Evolutionary conservation across 2,113 vertebrate genomes (phyloP).

Genomic region (Tinamus guttatus): DNA sequence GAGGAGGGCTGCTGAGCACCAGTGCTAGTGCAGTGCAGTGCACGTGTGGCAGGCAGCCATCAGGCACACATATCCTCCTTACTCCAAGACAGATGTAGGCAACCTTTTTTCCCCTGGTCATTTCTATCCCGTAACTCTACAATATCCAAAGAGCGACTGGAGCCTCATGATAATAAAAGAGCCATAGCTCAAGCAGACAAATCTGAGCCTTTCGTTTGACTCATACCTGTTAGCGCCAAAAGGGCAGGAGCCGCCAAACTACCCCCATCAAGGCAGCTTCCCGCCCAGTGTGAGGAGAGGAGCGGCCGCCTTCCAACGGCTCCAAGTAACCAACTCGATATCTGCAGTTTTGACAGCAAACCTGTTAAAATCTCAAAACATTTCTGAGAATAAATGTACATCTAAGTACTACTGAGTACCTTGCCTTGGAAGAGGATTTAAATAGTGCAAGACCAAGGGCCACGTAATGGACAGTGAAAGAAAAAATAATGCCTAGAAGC

Average conservation of each 20-base stretch:
- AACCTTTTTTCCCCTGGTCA: no score
- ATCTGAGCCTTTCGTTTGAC: neutral
- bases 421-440: neutral
- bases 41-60: fast-evolving
- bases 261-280: neutral
- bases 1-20: neutral
- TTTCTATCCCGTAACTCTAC: no score
- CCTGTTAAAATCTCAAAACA: neutral
- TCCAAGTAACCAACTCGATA: neutral
- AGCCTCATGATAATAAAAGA: no score
- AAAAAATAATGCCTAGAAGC: neutral
- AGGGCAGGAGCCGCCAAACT: neutral
- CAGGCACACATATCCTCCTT: no score
- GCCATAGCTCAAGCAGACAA: no score
- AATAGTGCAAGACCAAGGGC: neutral
- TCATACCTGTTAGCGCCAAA: neutral
- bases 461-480: neutral
- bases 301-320: neutral
- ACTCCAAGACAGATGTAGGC: no score
- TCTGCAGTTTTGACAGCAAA: neutral
- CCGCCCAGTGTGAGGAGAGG: neutral
- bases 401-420: neutral
- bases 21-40: neutral
- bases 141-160: no score
- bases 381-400: neutral